Base-by-base conservation (phyloP, 2,888 invertebrate species). In the Microctonus hyperodae region DNA sequence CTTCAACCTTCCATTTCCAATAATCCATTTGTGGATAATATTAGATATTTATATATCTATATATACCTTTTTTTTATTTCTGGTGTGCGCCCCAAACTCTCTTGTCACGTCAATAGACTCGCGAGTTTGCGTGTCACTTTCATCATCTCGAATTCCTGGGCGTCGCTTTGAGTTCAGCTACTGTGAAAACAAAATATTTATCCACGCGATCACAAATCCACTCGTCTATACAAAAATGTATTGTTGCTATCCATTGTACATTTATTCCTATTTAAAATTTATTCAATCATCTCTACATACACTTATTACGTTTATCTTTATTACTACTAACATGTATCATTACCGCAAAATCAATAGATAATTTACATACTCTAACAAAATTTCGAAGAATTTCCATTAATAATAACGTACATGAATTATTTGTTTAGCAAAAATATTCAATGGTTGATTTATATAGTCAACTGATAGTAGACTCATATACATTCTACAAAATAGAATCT, bases 41-140 rank as follows among this genome's bases (percentile, higher is more conserved):
- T n/a, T n/a, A n/a, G n/a, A n/a, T n/a, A n/a, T n/a, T n/a, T n/a
- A n/a, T n/a, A 11, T 22, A 51, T 22, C 23, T 56, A 33, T 56
- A 28, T n/a, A n/a, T 37, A 16, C 1, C 44, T 28, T n/a, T 55
- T 28, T n/a, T 31, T 44, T 44, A n/a, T n/a, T 44, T 16, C n/a
- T 16, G 44, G 44, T 44, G 44, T 6, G 51, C n/a, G 25, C 23
- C 25, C 25, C 51, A 55, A 55, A 16, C 55, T 55, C 20, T 55
- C 33, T 9, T 10, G 28, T 28, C 53, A 28, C 55, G 62, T 62
- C 62, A 62, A 62, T 62, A 62, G 53, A 62, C 62, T 53, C 16
- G 35, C 28, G 20, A 51, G 67, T 62, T 67, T 35, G 67, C 67
- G 62, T 67, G 67, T 67, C 58, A 60, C 53, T 60, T 59, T 60